A percentile compares a stretch with the other conserved stretches of the same genome.
Conservation (phyloP, 2,888 invertebrate species). For the Spodoptera picta region DNA sequence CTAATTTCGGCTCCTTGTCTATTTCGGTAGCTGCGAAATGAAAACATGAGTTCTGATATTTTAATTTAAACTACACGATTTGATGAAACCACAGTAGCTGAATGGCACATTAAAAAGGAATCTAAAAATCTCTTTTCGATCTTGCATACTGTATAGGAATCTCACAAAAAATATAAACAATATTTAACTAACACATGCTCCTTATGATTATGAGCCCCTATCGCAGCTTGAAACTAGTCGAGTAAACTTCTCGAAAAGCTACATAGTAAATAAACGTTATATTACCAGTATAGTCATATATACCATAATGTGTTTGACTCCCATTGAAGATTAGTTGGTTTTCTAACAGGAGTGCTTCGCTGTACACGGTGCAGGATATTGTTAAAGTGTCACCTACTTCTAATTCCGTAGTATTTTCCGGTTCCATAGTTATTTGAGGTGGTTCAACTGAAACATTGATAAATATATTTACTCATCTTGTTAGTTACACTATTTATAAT, state of each 20-base stretch:
- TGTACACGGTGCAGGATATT: slow-evolving; percentile 69
- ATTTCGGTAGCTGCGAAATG: slow-evolving; percentile 65
- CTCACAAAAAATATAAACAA: too few species aligned
- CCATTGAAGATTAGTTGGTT: slow-evolving; percentile 65
- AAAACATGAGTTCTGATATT: background rate
- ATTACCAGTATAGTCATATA: slow-evolving; percentile 18
- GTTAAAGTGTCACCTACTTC: slow-evolving; percentile 61
- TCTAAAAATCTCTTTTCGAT: too few species aligned
- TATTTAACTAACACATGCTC: too few species aligned
- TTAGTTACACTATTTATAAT: too few species aligned
- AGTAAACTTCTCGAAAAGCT: too few species aligned
- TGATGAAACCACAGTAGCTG: too few species aligned
- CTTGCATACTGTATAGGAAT: too few species aligned
- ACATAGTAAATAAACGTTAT: background rate
- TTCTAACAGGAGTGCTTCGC: slow-evolving; percentile 67
- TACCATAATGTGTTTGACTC: slow-evolving; percentile 59
- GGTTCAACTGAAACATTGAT: slow-evolving; percentile 69
- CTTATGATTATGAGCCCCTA: too few species aligned
- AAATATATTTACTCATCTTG: too few species aligned
- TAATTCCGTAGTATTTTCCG: slow-evolving; percentile 61
- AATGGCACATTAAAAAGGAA: too few species aligned
- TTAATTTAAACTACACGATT: too few species aligned
- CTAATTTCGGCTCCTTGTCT: slow-evolving; percentile 62
- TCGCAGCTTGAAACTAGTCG: too few species aligned
- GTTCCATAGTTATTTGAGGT: slow-evolving; percentile 69